Base-by-base conservation (phyloP, 2,888 invertebrate species). In the Himalopsyche tibetana region DNA sequence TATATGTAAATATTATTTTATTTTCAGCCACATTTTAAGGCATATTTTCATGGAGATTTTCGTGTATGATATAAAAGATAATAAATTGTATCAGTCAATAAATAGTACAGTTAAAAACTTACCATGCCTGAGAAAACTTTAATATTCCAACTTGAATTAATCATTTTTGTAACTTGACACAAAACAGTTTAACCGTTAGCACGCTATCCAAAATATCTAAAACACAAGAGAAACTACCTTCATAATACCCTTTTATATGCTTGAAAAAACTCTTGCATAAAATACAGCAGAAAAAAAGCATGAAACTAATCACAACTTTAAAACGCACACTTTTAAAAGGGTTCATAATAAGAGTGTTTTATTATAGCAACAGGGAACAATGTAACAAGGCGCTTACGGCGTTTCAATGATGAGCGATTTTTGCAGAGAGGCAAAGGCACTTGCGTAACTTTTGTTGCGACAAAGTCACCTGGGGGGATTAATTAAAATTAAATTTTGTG, bases 401-500 rank as follows among this genome's bases (percentile, higher is more conserved):
- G 63, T 63, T 63, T 63, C 19, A 63, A 19, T 19, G 63, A 63
- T 63, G 63, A 63, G 40, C 36, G 3, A 12, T 80, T 38, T 42
- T 80, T 4, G 79, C 40, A 42, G 40, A 38, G 80, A 80, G 80
- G 80, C 80, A 42, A 80, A 38, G 80, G 38, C 56, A 82, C 81
- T 83, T 56, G 82, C 84, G 86, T 84, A 88, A 87, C 87, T 88
- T 88, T 88, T 86, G 84, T 86, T 88, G 87, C 87, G 86, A 85
- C 87, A 87, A 86, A 85, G 85, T 87, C 87, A 86, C 87, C 87
- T 86, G 87, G 51, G 86, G 88, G 87, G 87, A 85, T 83, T 87
- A 85, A 87, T 88, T 87, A 88, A 85, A 86, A 87, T 88, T 88
- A 85, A 87, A 87, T 88, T 87, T 86, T 85, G 86, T 82, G 85